These are phyloP conservation scores for Brachionus asplanchnoidis DNA, from an alignment of 1,140 invertebrate species.

Conservation along the genomic window DNA sequence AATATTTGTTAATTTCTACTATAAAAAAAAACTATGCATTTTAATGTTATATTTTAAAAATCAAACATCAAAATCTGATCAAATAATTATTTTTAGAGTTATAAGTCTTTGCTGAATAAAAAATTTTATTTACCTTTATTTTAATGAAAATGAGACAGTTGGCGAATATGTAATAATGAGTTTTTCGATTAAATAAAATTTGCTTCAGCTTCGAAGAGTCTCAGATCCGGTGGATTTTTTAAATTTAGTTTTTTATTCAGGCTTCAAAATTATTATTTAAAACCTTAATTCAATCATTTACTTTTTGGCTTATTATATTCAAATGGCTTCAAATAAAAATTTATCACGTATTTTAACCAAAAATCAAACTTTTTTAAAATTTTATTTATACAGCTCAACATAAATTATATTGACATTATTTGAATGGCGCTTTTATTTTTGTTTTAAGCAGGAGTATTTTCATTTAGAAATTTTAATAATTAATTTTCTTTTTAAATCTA, in stretches of 20 bases:
- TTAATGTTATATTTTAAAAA: too few relatives aligned
- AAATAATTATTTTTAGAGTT: too few relatives aligned
- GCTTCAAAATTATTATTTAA: not conserved
- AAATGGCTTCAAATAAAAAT: not conserved
- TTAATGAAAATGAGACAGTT: not conserved
- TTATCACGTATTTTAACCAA: not conserved
- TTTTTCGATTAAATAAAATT: not conserved
- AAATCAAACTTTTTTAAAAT: not conserved
- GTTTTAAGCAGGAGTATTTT: not conserved
- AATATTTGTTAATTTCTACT: too few relatives aligned
- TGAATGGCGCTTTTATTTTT: not conserved
- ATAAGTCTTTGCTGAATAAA: not conserved
- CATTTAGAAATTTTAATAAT: not conserved
- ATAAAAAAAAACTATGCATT: too few relatives aligned
- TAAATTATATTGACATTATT: not conserved
- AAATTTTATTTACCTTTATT: not conserved
- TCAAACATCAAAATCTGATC: too few relatives aligned
- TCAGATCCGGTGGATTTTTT: not conserved
- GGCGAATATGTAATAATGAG: not conserved
- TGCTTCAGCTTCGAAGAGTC: not conserved
- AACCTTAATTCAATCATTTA: not conserved
- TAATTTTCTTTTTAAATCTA: not conserved
- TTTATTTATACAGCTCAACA: not conserved
- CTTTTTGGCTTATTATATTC: not conserved
- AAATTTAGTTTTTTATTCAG: not conserved